Percentiles rank a stretch among this genome's conserved stretches.
phyloP scores from a whole-genome alignment of 2,888 invertebrate species.

The Operophtera brumata region DNA sequence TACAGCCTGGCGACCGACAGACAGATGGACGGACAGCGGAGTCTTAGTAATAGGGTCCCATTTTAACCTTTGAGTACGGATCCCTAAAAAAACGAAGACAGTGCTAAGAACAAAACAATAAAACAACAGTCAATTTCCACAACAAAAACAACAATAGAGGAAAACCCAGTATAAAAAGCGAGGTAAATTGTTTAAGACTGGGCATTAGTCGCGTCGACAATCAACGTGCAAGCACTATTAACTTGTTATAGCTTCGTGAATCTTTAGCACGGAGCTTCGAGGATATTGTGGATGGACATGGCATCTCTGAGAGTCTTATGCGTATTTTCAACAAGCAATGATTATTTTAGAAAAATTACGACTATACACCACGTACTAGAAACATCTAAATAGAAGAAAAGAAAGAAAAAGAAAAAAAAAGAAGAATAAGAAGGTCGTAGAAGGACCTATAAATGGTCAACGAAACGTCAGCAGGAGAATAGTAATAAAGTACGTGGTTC shows the following conservation, averaged over 20 bases:
- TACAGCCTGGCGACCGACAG: too few species aligned
- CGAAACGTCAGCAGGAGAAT: too few species aligned
- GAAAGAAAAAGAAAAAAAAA: background rate
- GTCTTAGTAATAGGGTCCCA: too few species aligned
- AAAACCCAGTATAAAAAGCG: constrained; percentile 51
- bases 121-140: constrained; percentile 21
- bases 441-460: too few species aligned
- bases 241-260: constrained; percentile 65
- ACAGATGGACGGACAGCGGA: too few species aligned
- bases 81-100: background rate
- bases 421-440: background rate
- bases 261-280: constrained; percentile 24
- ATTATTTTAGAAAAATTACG: too few species aligned
- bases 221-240: constrained; percentile 71
- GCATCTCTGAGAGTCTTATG: constrained; percentile 22
- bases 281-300: constrained; percentile 36
- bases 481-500: too few species aligned
- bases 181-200: constrained; percentile 65
- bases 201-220: constrained; percentile 65
- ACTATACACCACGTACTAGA: too few species aligned
- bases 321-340: too few species aligned
- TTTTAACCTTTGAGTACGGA: too few species aligned
- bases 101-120: too few species aligned
- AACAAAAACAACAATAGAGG: constrained; percentile 42
- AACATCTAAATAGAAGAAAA: too few species aligned